Percentiles rank a stretch among this genome's conserved stretches.
These are phyloP conservation scores for Pammene fasciana DNA, from an alignment of 2,888 invertebrate species.

Conservation along the genomic window DNA sequence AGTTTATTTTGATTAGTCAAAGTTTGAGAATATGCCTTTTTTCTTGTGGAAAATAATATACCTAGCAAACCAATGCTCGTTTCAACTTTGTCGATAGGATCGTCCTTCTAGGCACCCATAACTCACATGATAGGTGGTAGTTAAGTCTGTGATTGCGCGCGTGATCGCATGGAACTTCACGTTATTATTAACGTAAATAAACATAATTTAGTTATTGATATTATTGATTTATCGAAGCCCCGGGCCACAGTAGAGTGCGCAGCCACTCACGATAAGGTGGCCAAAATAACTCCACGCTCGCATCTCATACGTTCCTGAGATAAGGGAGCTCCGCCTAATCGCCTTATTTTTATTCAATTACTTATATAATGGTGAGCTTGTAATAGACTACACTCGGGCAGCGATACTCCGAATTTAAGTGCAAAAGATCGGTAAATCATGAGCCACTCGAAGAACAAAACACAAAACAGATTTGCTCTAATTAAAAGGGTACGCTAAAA, in stretches of 20 bases:
- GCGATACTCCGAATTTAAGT: slow-evolving; percentile 51
- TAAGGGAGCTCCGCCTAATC: slow-evolving; percentile 56
- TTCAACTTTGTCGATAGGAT: slow-evolving; percentile 15
- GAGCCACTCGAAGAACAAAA: slow-evolving; percentile 43
- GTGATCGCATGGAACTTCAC: slow-evolving; percentile 33
- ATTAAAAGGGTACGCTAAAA: slow-evolving; percentile 14
- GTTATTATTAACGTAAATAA: slow-evolving; percentile 53
- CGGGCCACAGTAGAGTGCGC: slow-evolving; percentile 64
- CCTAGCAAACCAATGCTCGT: neutral
- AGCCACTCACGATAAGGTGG: slow-evolving; percentile 71
- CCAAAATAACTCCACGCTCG: slow-evolving; percentile 74
- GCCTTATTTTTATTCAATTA: slow-evolving; percentile 61
- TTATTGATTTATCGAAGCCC: slow-evolving; percentile 74
- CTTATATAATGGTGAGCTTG: slow-evolving; percentile 51
- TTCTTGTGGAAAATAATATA: neutral
- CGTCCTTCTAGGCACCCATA: slow-evolving; percentile 15
- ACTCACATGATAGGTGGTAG: slow-evolving; percentile 31
- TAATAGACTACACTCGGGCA: slow-evolving; percentile 41
- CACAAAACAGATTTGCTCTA: slow-evolving; percentile 3
- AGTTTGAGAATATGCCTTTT: no score
- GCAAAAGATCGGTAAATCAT: slow-evolving; percentile 50
- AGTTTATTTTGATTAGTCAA: neutral
- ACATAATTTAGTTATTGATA: slow-evolving; percentile 66
- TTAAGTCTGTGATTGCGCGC: slow-evolving; percentile 36
- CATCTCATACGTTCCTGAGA: slow-evolving; percentile 69